Evolutionary conservation across 1,140 invertebrate genomes (phyloP), one percentile per base, ranked within the genome.

Genomic region (Drosophila sturtevanti): DNA sequence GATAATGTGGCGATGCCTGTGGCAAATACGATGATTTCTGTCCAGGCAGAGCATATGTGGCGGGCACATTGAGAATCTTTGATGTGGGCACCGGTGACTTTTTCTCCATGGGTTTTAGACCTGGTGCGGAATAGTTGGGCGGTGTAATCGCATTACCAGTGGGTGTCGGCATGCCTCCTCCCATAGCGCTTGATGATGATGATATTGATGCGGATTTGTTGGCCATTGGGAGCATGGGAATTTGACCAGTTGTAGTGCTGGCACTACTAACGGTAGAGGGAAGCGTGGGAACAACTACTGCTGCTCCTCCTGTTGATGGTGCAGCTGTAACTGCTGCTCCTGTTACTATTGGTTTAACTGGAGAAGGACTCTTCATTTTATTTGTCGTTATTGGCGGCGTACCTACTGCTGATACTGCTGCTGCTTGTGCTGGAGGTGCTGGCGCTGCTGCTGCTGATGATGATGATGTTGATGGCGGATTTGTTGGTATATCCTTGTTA

Each of bases 51-150:
- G 82, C 86, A 61, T 91, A 91, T 0, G 90, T 91, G 18, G 90
- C 90, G 16, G 90, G 90, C 12, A 91, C 87, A 73, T 91, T 90
- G 7, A 91, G 79, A 16, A 91, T 91, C 71, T 91, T 91, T 0
- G 90, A 91, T 11, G 87, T 89, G 51, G 90, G 90, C 64, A 91
- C 77, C 6, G 90, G 90, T 3, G 90, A 91, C 35, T 91, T 91
- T 64, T 91, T 91, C 31, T 91, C 90, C 79, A 89, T 85, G n/a
- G 78, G 58, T 55, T 91, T 91, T 4, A 90, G 41, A 11, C 41
- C 41, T 11, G 41, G 60, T 6, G 77, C 66, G 0, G 72, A 68
- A 52, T 80, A 89, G 18, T 65, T 89, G 7, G 74, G 73, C 11
- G 79, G 77, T 2, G 65, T 76, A 31, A 61, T 78, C 31, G 64